Percentiles rank a stretch among this genome's conserved stretches.
phyloP scores from a whole-genome alignment of 2,888 invertebrate genomes.

The Rutpela maculata region DNA sequence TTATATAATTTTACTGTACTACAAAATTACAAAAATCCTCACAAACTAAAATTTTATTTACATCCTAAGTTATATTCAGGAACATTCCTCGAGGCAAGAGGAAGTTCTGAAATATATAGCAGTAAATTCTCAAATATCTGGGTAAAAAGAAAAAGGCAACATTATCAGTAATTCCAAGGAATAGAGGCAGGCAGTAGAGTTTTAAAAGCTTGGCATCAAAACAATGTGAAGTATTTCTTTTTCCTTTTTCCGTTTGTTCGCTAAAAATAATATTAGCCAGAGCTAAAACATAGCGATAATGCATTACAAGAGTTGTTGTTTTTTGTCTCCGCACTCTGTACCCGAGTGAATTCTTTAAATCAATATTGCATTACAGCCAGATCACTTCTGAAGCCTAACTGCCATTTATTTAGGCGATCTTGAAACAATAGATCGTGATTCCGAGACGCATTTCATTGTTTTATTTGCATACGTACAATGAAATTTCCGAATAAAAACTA shows the following conservation, averaged over 20 bases:
- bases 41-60: constrained; percentile 1
- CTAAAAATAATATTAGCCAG: constrained; percentile 72
- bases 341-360: constrained; percentile 66
- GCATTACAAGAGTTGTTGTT: constrained; percentile 67
- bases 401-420: constrained; percentile 61
- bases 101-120: constrained; percentile 25
- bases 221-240: constrained; percentile 68
- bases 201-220: constrained; percentile 71
- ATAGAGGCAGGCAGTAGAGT: constrained; percentile 55
- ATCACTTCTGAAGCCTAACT: constrained; percentile 52
- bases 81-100: constrained; percentile 2
- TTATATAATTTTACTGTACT: no score
- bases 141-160: constrained; percentile 45
- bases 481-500: constrained; percentile 71
- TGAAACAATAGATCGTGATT: constrained; percentile 64
- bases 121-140: constrained; percentile 45
- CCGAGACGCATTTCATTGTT: constrained; percentile 67
- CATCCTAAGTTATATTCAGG: constrained; percentile 10
- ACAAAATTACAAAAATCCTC: background rate
- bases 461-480: constrained; percentile 72
- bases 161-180: constrained; percentile 55
- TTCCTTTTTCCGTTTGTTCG: constrained; percentile 66
- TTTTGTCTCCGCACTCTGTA: constrained; percentile 61
- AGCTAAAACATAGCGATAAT: constrained; percentile 66
- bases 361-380: constrained; percentile 66